phyloP scores from a whole-genome alignment of 2,113 vertebrate species.

The Hydrochoerus hydrochaeris region DNA sequence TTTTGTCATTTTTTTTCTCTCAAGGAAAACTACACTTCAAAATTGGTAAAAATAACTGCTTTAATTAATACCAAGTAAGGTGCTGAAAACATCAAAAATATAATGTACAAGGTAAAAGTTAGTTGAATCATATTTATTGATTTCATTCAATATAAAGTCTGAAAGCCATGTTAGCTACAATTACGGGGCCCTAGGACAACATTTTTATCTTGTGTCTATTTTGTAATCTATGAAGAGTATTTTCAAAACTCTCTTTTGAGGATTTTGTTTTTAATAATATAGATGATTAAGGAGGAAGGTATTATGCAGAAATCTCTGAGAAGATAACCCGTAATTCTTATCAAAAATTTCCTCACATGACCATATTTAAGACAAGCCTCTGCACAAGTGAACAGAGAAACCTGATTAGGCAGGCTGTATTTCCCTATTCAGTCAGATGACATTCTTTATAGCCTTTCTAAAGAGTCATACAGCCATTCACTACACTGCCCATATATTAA shows the following conservation, averaged over 20 bases:
- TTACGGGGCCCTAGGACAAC: not conserved
- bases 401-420: not conserved
- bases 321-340: not conserved
- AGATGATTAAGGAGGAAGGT: not conserved
- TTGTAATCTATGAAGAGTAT: not conserved
- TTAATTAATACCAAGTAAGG: not conserved
- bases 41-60: not conserved
- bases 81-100: not conserved
- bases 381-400: not conserved
- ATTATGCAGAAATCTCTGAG: not conserved
- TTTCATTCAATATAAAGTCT: not conserved
- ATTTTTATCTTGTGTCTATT: not conserved
- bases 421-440: not conserved
- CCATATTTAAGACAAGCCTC: not conserved
- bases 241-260: not conserved
- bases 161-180: not conserved
- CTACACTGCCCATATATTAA: not conserved
- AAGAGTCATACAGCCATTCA: not conserved
- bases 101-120: not conserved
- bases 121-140: not conserved
- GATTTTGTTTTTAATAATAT: not conserved
- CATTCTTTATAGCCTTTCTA: not conserved
- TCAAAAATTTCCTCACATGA: not conserved
- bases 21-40: not conserved
- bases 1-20: not conserved